Conservation (phyloP, 2,113 vertebrate genomes). For the Lipotes vexillifer region DNA sequence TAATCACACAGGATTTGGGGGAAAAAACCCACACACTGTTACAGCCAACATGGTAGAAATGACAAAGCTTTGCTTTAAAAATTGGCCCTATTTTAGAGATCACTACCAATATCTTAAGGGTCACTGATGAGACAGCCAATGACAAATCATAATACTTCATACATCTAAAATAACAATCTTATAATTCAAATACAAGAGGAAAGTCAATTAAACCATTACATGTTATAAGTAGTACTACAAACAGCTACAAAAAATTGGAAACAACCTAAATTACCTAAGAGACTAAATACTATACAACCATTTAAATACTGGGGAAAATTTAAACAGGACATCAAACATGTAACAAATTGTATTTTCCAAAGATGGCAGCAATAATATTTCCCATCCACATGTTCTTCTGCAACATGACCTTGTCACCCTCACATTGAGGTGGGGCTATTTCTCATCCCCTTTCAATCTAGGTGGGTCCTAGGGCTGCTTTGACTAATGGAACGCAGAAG, state of each 20-base stretch:
- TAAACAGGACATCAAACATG: not conserved
- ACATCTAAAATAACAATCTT: constrained; percentile 18
- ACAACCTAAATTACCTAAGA: not conserved
- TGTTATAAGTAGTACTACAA: not conserved
- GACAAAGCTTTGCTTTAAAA: constrained; percentile 11
- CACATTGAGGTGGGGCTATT: not conserved
- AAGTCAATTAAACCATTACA: not conserved
- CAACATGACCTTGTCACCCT: not conserved
- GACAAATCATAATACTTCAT: not conserved
- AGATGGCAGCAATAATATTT: not conserved
- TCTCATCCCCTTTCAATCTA: not conserved
- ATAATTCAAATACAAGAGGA: not conserved
- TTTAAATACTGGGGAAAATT: not conserved
- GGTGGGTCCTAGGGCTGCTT: not conserved
- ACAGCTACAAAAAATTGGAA: not conserved
- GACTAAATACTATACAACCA: not conserved
- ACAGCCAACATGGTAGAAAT: not conserved
- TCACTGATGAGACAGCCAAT: not conserved
- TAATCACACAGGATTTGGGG: not conserved
- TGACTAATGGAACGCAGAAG: not conserved
- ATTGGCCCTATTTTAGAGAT: not conserved
- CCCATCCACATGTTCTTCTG: not conserved
- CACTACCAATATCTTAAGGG: not conserved
- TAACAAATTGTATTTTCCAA: constrained; percentile 5
- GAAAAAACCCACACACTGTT: not conserved